Conservation (phyloP, 1,140 invertebrate species). For the Delia radicum region DNA sequence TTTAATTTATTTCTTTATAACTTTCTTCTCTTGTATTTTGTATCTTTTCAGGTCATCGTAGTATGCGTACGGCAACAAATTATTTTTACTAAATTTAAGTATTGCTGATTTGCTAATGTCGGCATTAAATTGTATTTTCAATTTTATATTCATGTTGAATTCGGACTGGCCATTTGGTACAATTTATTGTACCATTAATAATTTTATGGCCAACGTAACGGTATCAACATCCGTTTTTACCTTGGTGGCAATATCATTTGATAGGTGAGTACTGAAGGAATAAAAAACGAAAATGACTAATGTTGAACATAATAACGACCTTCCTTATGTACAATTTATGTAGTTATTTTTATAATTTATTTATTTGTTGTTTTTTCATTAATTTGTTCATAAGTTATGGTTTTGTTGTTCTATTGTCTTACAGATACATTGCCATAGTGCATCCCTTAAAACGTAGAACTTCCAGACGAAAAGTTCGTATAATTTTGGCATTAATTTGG, state of each 20-base stretch:
- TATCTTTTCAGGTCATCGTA: slow-evolving; percentile 65
- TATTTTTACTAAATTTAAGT: slow-evolving; percentile 94
- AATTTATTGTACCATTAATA: slow-evolving; percentile 82
- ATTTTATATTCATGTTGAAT: slow-evolving; percentile 86
- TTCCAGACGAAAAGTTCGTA: slow-evolving; percentile 73
- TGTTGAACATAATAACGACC: too few species aligned
- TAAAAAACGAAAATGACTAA: neutral
- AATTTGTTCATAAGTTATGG: neutral
- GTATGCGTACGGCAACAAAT: slow-evolving; percentile 94
- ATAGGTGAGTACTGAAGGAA: slow-evolving; percentile 64
- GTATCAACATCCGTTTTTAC: slow-evolving; percentile 90
- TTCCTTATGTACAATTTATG: neutral
- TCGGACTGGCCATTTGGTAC: slow-evolving; percentile 84
- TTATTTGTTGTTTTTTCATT: neutral
- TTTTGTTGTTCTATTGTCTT: too few species aligned
- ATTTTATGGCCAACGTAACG: slow-evolving; percentile 86
- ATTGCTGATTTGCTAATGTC: slow-evolving; percentile 91
- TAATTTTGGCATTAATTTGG: slow-evolving; percentile 82
- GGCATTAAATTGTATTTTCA: slow-evolving; percentile 89
- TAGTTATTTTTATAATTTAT: neutral
- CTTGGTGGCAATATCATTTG: slow-evolving; percentile 78
- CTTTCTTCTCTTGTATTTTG: too few species aligned
- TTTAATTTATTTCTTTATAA: too few species aligned
- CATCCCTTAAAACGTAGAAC: slow-evolving; percentile 82
- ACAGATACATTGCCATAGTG: slow-evolving; percentile 90